Evolutionary conservation across 2,888 invertebrate species (phyloP), one percentile per base, ranked within the genome.

Genomic region (Helicoverpa assulta): DNA sequence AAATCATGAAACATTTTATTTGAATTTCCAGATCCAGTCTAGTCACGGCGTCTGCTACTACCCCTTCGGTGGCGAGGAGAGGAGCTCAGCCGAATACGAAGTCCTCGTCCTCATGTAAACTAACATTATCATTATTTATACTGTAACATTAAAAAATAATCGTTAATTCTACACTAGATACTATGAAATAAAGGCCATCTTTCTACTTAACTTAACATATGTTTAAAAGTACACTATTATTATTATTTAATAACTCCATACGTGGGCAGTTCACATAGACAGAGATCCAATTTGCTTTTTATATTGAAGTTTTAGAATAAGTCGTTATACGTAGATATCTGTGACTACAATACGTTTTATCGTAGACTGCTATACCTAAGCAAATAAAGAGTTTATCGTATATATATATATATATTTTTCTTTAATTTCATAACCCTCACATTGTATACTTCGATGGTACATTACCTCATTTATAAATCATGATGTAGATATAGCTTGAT

Each of bases 51-150:
- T 93, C 29, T 96, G 97, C 83, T 97, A 97, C 90, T 96, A 97
- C 77, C 97, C 97, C 8, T 97, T 96, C 88, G 97, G 96, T 67
- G 97, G 97, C 0, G 96, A 96, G 87, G 98, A 98, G 88, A 92
- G 96, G 76, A 95, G 93, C 66, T 96, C 97, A 73, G 88, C 93
- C 1, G 96, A 97, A 78, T 98, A 98, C 91, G 98, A 98, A 90
- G 96, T 97, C 60, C 96, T 98, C 6, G 96, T 97, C 40, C 91
- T 95, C 14, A 78, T 94, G 87, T 95, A 89, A 89, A 80, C 33
- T 50, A 58, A 51, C n/a, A 59, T 21, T 26, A 47, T 56, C 10
- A 63, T 43, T 65, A 70, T 76, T 70, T 70, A 76, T 76, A 76
- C 21, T 76, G 19, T 76, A 47, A 69, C 12, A 18, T 68, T 58